Evolutionary conservation across 2,888 invertebrate genomes (phyloP).

Genomic region (Brassicogethes aeneus): DNA sequence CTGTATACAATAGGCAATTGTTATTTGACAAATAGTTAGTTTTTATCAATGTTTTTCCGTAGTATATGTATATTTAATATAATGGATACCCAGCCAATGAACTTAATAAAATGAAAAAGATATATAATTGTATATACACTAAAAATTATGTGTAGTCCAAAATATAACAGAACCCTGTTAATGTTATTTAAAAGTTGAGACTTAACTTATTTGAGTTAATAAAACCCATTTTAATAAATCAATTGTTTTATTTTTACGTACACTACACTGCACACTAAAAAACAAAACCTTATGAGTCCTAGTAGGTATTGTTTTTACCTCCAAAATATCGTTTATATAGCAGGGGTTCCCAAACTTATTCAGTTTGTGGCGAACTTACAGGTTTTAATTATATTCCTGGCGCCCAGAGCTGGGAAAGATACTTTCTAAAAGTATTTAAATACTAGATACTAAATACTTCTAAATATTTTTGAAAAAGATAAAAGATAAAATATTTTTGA

Average conservation of each 20-base stretch:
- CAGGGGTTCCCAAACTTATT: no score
- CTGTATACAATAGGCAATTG: slow-evolving; percentile 38
- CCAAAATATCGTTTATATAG: no score
- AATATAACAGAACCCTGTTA: slow-evolving; percentile 39
- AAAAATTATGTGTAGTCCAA: slow-evolving; percentile 41
- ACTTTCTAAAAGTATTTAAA: no score
- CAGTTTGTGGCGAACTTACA: no score
- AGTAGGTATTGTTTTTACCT: no score
- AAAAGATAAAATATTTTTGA: no score
- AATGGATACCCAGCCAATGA: slow-evolving; percentile 34
- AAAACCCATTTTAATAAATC: slow-evolving; percentile 39
- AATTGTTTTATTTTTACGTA: background rate
- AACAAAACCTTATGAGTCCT: no score
- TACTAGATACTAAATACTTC: no score
- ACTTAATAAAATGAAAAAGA: slow-evolving; percentile 16
- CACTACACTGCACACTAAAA: no score
- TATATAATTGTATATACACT: slow-evolving; percentile 38
- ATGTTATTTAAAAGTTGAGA: slow-evolving; percentile 42
- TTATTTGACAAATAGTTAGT: slow-evolving; percentile 39
- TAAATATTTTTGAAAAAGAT: no score
- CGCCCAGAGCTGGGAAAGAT: no score
- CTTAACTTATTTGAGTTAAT: slow-evolving; percentile 44
- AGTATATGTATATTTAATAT: slow-evolving; percentile 38
- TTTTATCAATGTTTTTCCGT: slow-evolving; percentile 42
- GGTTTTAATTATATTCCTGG: no score